phyloP scores from a whole-genome alignment of 2,888 invertebrate genomes.

The Watsonalla binaria region DNA sequence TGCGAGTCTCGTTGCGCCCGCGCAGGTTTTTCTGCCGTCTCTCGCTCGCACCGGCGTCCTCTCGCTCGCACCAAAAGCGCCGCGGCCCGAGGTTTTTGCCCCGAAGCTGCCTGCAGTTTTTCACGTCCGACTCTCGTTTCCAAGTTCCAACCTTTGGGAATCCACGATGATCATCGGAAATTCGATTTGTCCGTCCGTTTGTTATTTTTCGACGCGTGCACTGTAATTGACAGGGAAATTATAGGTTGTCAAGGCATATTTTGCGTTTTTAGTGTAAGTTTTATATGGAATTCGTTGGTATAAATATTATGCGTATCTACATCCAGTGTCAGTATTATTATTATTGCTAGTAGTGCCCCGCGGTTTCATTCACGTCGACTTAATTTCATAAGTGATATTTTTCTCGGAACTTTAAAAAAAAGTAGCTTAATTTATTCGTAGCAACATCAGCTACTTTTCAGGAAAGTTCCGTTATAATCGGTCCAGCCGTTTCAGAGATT shows the following conservation, averaged over 20 bases:
- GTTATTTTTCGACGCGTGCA: constrained; percentile 3
- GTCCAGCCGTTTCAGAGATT: no score
- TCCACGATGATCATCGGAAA: constrained; percentile 20
- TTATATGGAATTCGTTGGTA: no score
- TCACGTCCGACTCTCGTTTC: constrained; percentile 28
- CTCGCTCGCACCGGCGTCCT: constrained; percentile 30
- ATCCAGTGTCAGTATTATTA: no score
- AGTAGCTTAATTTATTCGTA: no score
- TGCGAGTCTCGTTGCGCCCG: constrained; percentile 53
- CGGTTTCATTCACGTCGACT: no score
- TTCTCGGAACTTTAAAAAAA: no score
- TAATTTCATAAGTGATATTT: no score
- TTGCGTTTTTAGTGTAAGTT: no score
- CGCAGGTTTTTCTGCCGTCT: constrained; percentile 49
- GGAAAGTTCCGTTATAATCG: no score
- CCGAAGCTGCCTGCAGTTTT: constrained; percentile 33
- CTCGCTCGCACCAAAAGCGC: constrained; percentile 56
- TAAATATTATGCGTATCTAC: no score
- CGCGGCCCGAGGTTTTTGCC: constrained; percentile 53
- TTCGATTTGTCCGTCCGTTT: constrained; percentile 19
- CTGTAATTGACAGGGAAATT: neutral
- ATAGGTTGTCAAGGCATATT: neutral
- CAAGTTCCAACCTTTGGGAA: constrained; percentile 30
- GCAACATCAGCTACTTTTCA: no score
- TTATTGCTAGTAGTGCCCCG: no score